Evolutionary conservation across 2,797 vertebrate genomes (phyloP), one percentile per base, ranked within the genome.

Genomic region (Enteromius fasciolatus): DNA sequence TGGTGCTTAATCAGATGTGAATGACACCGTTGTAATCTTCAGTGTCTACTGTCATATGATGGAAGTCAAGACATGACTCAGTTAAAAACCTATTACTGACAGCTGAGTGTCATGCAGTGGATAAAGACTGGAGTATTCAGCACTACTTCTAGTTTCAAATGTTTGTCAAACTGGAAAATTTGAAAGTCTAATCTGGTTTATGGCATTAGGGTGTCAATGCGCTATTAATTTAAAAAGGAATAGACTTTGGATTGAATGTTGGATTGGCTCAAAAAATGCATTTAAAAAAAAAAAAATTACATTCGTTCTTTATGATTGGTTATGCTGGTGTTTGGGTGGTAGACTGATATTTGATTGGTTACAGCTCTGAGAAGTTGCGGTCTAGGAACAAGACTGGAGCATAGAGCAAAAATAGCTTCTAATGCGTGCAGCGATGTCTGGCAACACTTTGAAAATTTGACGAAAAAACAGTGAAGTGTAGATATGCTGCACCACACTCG

Each of bases 1-100:
- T 17, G 44, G 6, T 63, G 74, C 41, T 64, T 66, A 64, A 78
- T 78, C 41, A 50, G 61, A 66, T 66, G 28, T 59, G 18, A 80
- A 44, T 61, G 25, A 11, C 17, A 44, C 66, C 31, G 23, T 80
- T 80, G 52, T 69, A 70, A 70, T n/a, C 5, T 17, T 33, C 18
- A 33, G 25, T 1, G 12, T 59, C 54, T 44, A 36, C 52, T 61
- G 67, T 72, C 67, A 72, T 31, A 41, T 80, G 78, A 70, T 15
- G 4, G 11, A 61, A 10, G 52, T 9, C 5, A 23, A 23, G 61
- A 44, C 44, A 54, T 59, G 66, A 70, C 66, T 69, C 76, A 17
- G 12, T 25, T 78, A 14, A 69, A 57, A 79, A 57, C 23, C 36
- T 23, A 57, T 31, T 46, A 12, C 63, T 36, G 48, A 36, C 46